phyloP scores from a whole-genome alignment of 2,888 invertebrate species.

The Empis stercorea region DNA sequence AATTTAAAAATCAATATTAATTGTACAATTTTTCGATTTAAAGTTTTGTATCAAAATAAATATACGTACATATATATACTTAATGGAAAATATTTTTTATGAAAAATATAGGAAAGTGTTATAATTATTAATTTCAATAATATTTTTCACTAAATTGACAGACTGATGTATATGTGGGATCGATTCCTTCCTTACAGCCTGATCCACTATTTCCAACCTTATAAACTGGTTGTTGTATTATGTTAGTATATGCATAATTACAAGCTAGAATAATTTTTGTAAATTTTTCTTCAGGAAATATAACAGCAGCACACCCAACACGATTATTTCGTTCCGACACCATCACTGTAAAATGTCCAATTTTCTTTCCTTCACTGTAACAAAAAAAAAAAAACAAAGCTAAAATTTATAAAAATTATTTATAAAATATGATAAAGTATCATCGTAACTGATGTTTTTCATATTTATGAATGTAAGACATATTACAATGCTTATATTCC shows the following conservation, averaged over 20 bases:
- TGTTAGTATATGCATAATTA: not conserved
- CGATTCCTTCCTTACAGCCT: constrained; percentile 8
- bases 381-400: not conserved
- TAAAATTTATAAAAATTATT: not conserved
- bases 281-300: constrained; percentile 7
- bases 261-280: constrained; percentile 17
- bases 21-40: too few species aligned
- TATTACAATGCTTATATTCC: constrained; percentile 7
- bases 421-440: not conserved
- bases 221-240: not conserved
- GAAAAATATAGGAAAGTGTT: too few species aligned
- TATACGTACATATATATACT: too few species aligned
- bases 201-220: constrained; percentile 4
- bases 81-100: too few species aligned
- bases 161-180: constrained; percentile 4
- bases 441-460: not conserved
- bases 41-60: too few species aligned
- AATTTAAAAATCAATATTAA: too few species aligned
- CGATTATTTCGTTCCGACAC: constrained; percentile 20
- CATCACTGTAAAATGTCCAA: constrained; percentile 25
- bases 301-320: constrained; percentile 22
- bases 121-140: not conserved
- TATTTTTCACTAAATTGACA: constrained; percentile 6
- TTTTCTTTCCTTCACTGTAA: constrained; percentile 6
- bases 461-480: constrained; percentile 2